These are phyloP conservation scores for Tethya wilhelma DNA, from an alignment of 37 sponge, comb jelly and placozoan species.

Conservation along the genomic window DNA sequence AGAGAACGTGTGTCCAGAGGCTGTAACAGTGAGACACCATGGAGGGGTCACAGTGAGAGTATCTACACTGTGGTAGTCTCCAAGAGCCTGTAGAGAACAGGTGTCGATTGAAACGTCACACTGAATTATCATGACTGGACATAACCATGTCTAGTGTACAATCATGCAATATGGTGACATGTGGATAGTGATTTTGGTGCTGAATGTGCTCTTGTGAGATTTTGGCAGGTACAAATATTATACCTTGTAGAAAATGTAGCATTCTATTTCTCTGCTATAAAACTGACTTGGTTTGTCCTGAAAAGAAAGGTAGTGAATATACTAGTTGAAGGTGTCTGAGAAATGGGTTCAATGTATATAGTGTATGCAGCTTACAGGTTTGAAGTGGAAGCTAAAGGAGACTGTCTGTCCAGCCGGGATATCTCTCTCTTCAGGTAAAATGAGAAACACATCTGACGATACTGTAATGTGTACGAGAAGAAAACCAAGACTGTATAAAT, in stretches of 20 bases:
- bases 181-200: no score
- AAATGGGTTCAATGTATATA: background rate
- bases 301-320: background rate
- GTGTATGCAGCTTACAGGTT: slow-evolving; percentile 54
- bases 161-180: no score
- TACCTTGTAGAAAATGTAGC: slow-evolving; percentile 86
- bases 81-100: slow-evolving; percentile 26
- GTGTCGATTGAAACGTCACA: no score
- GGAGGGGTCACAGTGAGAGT: slow-evolving; percentile 65
- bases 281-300: slow-evolving; percentile 68
- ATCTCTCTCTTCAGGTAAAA: slow-evolving; percentile 70
- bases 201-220: no score
- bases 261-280: slow-evolving; percentile 72
- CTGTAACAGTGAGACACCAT: slow-evolving; percentile 81
- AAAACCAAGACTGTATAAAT: background rate
- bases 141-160: no score
- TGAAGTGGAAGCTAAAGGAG: slow-evolving; percentile 78
- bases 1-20: slow-evolving; percentile 82
- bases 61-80: slow-evolving; percentile 22
- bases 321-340: background rate
- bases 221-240: background rate
- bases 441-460: background rate
- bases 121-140: no score
- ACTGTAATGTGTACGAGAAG: background rate
- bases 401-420: slow-evolving; percentile 65